These are phyloP conservation scores for Chelonoidis abingdonii DNA, from an alignment of 2,113 vertebrate genomes.

Conservation along the genomic window DNA sequence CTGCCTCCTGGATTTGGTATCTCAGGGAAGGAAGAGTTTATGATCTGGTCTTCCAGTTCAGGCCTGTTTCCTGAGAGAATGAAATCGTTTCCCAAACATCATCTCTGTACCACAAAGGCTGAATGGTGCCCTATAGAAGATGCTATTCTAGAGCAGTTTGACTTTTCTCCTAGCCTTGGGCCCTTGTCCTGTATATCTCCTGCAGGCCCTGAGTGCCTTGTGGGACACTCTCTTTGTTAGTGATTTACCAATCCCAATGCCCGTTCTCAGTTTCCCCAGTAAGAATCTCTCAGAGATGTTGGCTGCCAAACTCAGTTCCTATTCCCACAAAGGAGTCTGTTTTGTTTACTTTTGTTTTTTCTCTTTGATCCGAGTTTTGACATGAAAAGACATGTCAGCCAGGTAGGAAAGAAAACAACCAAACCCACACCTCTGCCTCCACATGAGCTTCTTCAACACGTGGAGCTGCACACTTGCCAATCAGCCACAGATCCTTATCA, in stretches of 20 bases:
- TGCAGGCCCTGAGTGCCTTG: neutral
- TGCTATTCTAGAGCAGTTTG: neutral
- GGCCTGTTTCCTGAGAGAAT: neutral
- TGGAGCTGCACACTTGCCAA: conserved; percentile 21
- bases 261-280: neutral
- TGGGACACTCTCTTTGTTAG: rapidly evolving
- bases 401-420: neutral
- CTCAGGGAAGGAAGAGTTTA: neutral
- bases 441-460: neutral
- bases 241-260: neutral
- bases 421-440: neutral
- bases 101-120: neutral
- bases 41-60: neutral
- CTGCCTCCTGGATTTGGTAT: neutral
- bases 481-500: conserved; percentile 34
- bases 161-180: rapidly evolving
- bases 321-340: conserved; percentile 41
- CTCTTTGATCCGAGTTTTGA: conserved; percentile 25
- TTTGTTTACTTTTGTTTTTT: conserved; percentile 11
- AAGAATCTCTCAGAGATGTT: neutral
- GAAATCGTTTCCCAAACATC: neutral
- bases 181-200: neutral
- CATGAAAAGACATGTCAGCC: conserved; percentile 40
- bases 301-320: neutral
- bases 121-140: neutral